Percentiles rank a stretch among this genome's conserved stretches.
Conservation (phyloP, 2,113 vertebrate species). For the Herpailurus yagouaroundi region DNA sequence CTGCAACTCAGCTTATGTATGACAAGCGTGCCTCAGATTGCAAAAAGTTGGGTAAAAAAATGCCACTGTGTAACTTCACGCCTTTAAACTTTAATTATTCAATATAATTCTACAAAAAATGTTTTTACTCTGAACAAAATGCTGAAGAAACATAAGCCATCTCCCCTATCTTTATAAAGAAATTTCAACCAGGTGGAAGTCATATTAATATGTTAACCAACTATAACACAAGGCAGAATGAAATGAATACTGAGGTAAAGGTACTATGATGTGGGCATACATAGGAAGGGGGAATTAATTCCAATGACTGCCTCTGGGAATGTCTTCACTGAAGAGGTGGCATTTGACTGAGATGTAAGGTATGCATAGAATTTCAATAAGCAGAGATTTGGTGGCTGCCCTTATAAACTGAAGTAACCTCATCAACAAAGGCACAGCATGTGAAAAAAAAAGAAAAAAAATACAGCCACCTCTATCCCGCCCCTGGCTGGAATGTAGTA, state of each 20-base stretch:
- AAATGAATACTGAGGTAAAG: conserved; percentile 16
- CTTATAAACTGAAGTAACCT: neutral
- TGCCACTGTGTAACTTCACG: neutral
- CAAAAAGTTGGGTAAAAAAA: neutral
- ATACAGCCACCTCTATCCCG: neutral
- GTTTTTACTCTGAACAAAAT: neutral
- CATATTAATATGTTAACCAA: neutral
- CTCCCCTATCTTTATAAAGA: conserved; percentile 33
- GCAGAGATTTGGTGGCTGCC: neutral
- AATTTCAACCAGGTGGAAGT: neutral
- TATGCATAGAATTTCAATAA: conserved; percentile 34
- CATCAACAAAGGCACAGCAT: neutral
- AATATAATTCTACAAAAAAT: neutral
- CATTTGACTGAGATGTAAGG: neutral
- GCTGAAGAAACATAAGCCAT: neutral
- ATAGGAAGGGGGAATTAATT: neutral
- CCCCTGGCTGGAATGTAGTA: neutral
- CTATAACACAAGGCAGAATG: neutral
- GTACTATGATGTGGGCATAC: neutral
- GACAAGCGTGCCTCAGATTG: neutral
- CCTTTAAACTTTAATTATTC: conserved; percentile 1
- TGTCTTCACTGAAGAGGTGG: neutral
- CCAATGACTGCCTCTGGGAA: neutral
- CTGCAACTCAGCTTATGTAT: neutral
- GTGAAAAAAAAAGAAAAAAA: neutral